A percentile compares a stretch with the other conserved stretches of the same genome.
phyloP scores from a whole-genome alignment of 2,888 invertebrate species.

The Linnaemya tessellans region DNA sequence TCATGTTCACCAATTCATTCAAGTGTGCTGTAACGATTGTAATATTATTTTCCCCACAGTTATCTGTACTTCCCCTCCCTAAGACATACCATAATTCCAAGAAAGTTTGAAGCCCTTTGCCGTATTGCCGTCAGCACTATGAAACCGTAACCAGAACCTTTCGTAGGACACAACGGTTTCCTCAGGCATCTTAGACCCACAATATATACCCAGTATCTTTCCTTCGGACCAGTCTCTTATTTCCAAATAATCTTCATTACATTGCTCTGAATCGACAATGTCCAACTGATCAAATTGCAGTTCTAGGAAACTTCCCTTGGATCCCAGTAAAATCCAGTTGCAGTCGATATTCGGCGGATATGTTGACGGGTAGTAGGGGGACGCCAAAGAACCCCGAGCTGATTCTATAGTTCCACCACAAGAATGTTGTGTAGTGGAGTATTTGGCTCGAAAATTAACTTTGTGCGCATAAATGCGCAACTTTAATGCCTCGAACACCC shows the following conservation, averaged over 20 bases:
- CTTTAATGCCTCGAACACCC: constrained; percentile 73
- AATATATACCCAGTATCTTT: constrained; percentile 88
- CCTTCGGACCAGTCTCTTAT: constrained; percentile 89
- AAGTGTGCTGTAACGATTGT: constrained; percentile 76
- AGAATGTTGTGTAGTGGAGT: constrained; percentile 84
- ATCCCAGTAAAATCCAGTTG: constrained; percentile 88
- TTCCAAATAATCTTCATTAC: constrained; percentile 94
- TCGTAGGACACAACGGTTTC: constrained; percentile 85
- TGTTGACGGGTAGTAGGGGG: constrained; percentile 88
- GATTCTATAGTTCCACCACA: constrained; percentile 89
- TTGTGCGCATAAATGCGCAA: constrained; percentile 72
- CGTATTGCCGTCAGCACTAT: constrained; percentile 85
- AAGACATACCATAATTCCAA: constrained; percentile 87
- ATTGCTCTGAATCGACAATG: constrained; percentile 88
- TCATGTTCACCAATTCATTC: constrained; percentile 76
- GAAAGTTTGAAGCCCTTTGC: constrained; percentile 89
- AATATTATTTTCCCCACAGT: neutral
- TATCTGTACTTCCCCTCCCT: too few species aligned
- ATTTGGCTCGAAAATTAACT: constrained; percentile 82
- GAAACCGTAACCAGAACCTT: constrained; percentile 90
- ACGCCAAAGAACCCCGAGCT: constrained; percentile 86
- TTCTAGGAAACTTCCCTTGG: constrained; percentile 88
- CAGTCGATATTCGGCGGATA: constrained; percentile 90
- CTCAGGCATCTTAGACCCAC: constrained; percentile 86
- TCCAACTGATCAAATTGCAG: constrained; percentile 88